A percentile compares a stretch with the other conserved stretches of the same genome.
Evolutionary conservation across 2,797 vertebrate genomes (phyloP).

Genomic region (Leptatherina wallacei): DNA sequence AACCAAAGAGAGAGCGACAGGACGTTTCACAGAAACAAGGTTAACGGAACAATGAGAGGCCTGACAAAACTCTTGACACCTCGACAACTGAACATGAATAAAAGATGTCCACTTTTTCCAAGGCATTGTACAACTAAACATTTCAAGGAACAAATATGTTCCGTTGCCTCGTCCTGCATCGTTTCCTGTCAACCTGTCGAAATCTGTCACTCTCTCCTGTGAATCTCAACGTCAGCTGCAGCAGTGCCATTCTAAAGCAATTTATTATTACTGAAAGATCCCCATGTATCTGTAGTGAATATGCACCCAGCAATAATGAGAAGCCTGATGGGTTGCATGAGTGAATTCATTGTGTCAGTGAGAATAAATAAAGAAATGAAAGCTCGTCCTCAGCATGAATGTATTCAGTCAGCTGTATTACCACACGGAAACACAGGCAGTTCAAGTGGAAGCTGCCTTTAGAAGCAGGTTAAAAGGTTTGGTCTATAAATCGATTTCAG

Average conservation of each 20-base stretch:
- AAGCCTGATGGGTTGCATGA: constrained; percentile 34
- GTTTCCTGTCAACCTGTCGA: constrained; percentile 41
- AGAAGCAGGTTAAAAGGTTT: constrained; percentile 34
- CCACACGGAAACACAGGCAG: constrained; percentile 16
- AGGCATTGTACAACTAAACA: constrained; percentile 52
- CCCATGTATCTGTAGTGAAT: constrained; percentile 31
- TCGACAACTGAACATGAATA: constrained; percentile 76
- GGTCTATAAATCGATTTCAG: constrained; percentile 48
- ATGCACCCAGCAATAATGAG: constrained; percentile 29
- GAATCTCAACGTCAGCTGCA: constrained; percentile 20
- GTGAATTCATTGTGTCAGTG: constrained; percentile 36
- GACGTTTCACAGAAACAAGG: constrained; percentile 71
- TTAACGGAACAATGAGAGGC: constrained; percentile 75
- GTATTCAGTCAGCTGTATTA: constrained; percentile 35
- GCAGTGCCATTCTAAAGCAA: constrained; percentile 13
- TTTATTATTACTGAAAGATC: constrained; percentile 42
- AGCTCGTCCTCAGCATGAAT: constrained; percentile 21
- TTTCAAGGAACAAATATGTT: constrained; percentile 59
- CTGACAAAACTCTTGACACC: constrained; percentile 81
- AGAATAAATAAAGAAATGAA: constrained; percentile 44
- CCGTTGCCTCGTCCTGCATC: constrained; percentile 36
- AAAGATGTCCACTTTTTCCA: constrained; percentile 63
- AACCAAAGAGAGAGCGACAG: constrained; percentile 70
- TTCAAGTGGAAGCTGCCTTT: constrained; percentile 6
- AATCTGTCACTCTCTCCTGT: constrained; percentile 39